Evolutionary conservation across 2,888 invertebrate genomes (phyloP).

Genomic region (Teleiodes luculella): DNA sequence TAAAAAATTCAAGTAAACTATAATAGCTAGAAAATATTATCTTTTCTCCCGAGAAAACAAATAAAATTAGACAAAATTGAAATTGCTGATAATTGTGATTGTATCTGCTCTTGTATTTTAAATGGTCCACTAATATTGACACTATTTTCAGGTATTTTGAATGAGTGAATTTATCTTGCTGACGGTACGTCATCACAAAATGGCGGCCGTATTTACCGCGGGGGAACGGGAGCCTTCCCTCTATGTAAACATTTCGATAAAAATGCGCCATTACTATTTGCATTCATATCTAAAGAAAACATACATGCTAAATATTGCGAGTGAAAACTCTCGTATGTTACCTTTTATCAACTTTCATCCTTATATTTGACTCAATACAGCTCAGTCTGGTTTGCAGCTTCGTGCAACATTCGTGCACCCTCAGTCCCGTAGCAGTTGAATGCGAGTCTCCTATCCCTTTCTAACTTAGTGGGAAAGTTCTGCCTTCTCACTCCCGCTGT

Average conservation of each 20-base stretch:
- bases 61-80: too few species aligned
- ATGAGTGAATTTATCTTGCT: constrained; percentile 35
- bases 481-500: constrained; percentile 46
- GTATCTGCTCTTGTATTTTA: not conserved
- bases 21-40: too few species aligned
- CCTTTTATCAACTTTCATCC: constrained; percentile 27
- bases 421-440: constrained; percentile 59
- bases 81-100: too few species aligned
- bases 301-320: constrained; percentile 74
- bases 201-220: constrained; percentile 46
- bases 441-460: constrained; percentile 48
- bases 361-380: constrained; percentile 24
- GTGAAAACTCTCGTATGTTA: constrained; percentile 39
- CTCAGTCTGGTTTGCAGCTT: constrained; percentile 12
- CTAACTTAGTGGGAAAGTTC: constrained; percentile 20
- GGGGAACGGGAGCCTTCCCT: constrained; percentile 44
- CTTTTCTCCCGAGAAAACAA: too few species aligned
- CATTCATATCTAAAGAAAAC: constrained; percentile 79
- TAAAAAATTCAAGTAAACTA: too few species aligned
- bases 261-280: constrained; percentile 78
- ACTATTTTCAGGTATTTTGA: not conserved
- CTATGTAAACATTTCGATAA: constrained; percentile 76
- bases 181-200: constrained; percentile 62
- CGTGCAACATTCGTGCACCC: constrained; percentile 41
- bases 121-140: not conserved